Evolutionary conservation across 2,888 invertebrate species (phyloP).

Genomic region (Eupithecia subumbrata): DNA sequence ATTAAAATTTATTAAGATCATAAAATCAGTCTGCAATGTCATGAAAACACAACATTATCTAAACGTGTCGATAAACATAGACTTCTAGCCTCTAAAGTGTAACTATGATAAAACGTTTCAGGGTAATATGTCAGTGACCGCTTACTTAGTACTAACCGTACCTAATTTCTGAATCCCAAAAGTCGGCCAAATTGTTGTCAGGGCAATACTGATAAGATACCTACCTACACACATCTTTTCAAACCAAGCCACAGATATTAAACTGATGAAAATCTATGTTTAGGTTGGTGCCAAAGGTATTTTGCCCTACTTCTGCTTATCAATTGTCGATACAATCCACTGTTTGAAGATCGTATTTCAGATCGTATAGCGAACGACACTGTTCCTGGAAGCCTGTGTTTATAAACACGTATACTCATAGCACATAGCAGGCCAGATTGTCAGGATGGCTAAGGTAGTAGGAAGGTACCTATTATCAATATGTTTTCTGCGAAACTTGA

Average conservation of each 20-base stretch:
- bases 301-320: conserved; percentile 32
- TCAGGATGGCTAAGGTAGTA: conserved; percentile 3
- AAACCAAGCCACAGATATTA: neutral
- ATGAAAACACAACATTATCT: neutral
- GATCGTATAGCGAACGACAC: conserved; percentile 45
- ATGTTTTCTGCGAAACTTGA: neutral
- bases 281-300: neutral
- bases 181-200: conserved; percentile 7
- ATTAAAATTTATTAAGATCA: neutral
- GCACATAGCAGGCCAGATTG: conserved; percentile 20
- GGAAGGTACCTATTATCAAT: neutral
- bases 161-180: neutral
- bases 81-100: neutral
- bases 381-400: conserved; percentile 65
- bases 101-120: conserved; percentile 4
- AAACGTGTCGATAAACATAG: neutral
- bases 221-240: neutral
- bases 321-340: conserved; percentile 27
- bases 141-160: neutral
- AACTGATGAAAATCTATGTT: neutral
- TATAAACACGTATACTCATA: conserved; percentile 59
- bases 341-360: conserved; percentile 43
- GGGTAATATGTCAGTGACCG: neutral
- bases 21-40: neutral
- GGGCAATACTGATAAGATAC: conserved; percentile 7